Base-by-base conservation (phyloP, 2,888 invertebrate species). In the Folsomia manolachei region DNA sequence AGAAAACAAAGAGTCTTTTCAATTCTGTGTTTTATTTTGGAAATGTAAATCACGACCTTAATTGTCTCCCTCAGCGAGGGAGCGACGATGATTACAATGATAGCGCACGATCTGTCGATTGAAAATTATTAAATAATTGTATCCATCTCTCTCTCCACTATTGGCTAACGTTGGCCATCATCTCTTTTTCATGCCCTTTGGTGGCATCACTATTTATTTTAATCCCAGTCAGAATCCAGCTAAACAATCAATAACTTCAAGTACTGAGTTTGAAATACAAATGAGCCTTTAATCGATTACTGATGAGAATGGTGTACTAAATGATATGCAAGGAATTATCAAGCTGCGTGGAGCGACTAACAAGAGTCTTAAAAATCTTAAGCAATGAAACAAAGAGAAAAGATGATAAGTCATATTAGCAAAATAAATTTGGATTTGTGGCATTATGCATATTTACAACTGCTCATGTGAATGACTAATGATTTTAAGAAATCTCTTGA, bases 11-110 rank as follows among this genome's bases (percentile, higher is more conserved):
- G 25, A 21, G 24, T 39, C 23, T 14, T 21, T 52, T 66, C 39
- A 11, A 11, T 4, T 24, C 52, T 21, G 7, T 39, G 21, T 68
- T 39, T 39, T 39, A 39, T 39, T 39, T 39, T 39, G 39, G 61
- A 63, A 63, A 72, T 72, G 72, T 72, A 72, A 72, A 72, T 72
- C 72, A 72, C 72, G 70, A 70, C 66, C 72, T 69, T 72, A 72
- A 72, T 72, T 72, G 72, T 68, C 65, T 69, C 39, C 14, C 72
- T 66, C 72, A 72, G 72, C 69, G 62, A 69, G 72, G 63, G 71
- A 66, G 51, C 71, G 65, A 71, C 56, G 53, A 52, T 51, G 51
- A 51, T 66, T 66, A 27, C 27, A 65, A 27, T 64, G 64, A 64
- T 64, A 64, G 64, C 4, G 19, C 64, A 64, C 27, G 64, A 21